Evolutionary conservation across 2,113 vertebrate species (phyloP), one percentile per base, ranked within the genome.

Genomic region (Pelvicachromis taeniatus): DNA sequence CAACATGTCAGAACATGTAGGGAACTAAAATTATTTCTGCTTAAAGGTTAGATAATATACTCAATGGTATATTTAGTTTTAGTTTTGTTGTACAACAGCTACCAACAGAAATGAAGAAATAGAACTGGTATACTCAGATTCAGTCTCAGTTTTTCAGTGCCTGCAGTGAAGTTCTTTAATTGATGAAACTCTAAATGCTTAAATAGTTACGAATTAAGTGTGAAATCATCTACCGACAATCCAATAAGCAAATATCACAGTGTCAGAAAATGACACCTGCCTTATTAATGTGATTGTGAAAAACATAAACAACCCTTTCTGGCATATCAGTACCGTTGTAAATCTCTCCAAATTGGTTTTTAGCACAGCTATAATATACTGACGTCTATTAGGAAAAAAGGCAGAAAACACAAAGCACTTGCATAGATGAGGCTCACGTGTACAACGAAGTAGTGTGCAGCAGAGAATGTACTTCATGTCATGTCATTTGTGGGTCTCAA

Each of bases 291-390:
- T 19, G 54, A 54, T 61, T 83, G 35, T 75, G 16, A 75, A 75
- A 29, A 85, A 82, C 63, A 79, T 11, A 52, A 81, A 8, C 58
- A 68, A 26, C 12, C 19, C 29, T 61, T 23, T 87, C 87, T 88
- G 52, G 9, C 42, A 45, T 56, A 68, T 70, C 61, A 21, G 48
- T 19, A 35, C 31, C 61, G 9, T 78, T 73, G 33, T 40, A 38
- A 78, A 83, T 83, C 59, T 78, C 21, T 3, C 53, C 35, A 81
- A 85, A 89, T 86, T 58, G 73, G 35, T 38, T 82, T 75, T 82
- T 45, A 63, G 31, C 48, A n/a, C 33, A 68, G 56, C 29, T 75
- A 68, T 31, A 26, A 75, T 77, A 80, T 54, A 52, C 31, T 54
- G 73, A 83, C 53, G 53, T 56, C 80, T 75, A 31, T 38, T 50